Evolutionary conservation across 1,140 invertebrate species (phyloP), one percentile per base, ranked within the genome.

Genomic region (Apis florea): DNA sequence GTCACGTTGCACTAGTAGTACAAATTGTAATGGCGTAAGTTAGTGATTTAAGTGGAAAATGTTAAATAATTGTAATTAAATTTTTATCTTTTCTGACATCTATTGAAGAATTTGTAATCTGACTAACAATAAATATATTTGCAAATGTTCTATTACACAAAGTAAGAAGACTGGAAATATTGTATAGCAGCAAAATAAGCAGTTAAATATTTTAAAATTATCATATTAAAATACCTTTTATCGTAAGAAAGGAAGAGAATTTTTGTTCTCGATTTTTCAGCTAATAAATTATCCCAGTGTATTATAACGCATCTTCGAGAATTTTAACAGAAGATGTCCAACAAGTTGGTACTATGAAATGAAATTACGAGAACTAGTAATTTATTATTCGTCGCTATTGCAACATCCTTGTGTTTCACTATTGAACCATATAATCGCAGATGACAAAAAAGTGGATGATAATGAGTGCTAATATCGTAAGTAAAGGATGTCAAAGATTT

Each of bases 361-460:
- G 19, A 69, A 75, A 78, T 67, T 59, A 26, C 31, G n/a, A 15
- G 54, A 58, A 19, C 24, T 40, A n/a, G 56, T 61, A 70, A 70
- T 70, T 70, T 78, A 70, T 78, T 78, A 78, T 70, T 58, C 40
- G 47, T 59, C 53, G 31, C 53, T 19, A 11, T 70, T 67, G 1
- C 51, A 17, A 17, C 61, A 66, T 21, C 51, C 6, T 13, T 26
- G 24, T 19, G n/a, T 1, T 15, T 17, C 63, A 54, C 17, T 31
- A 1, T 0, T 47, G 51, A 67, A 58, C 63, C 53, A 17, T 56
- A 49, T 64, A 67, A 56, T 56, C n/a, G 74, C 13, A 12, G 19
- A n/a, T 74, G 71, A 76, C 54, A 66, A 76, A 76, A 76, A 76
- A 53, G 24, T 47, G 24, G 47, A 70, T 78, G 47, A 70, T 78